A percentile compares a stretch with the other conserved stretches of the same genome.
phyloP scores from a whole-genome alignment of 2,113 vertebrate species.

The Neoarius graeffei region DNA sequence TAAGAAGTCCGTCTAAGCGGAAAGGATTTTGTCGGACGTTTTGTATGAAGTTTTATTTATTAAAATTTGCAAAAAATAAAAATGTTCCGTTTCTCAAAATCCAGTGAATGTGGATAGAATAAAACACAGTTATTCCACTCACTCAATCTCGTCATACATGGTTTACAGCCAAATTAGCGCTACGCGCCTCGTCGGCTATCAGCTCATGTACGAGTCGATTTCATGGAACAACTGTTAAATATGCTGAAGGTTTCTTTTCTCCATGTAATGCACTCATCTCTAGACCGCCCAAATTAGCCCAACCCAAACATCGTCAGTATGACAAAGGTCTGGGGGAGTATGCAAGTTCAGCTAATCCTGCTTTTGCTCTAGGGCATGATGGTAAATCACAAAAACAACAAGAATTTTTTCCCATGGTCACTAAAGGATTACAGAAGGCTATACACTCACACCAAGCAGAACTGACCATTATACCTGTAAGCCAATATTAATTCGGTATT shows the following conservation, averaged over 20 bases:
- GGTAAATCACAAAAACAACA: constrained; percentile 1
- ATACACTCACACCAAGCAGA: neutral
- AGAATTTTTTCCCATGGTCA: constrained; percentile 10
- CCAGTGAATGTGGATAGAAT: no score
- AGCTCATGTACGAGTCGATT: no score
- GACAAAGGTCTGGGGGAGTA: neutral
- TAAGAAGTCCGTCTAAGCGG: no score
- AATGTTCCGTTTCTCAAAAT: no score
- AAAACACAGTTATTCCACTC: no score
- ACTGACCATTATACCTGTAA: neutral
- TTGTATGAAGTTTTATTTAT: no score
- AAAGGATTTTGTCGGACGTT: no score
- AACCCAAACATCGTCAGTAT: neutral
- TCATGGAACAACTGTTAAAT: neutral
- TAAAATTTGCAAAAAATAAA: no score
- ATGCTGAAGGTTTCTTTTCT: neutral
- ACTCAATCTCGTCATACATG: no score
- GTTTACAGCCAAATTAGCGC: no score
- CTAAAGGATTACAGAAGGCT: neutral
- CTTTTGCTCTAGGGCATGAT: neutral
- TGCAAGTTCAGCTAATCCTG: neutral
- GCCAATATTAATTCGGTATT: neutral
- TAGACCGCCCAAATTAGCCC: neutral
- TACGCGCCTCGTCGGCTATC: no score
- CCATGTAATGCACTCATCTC: neutral